Conservation (phyloP, 2,113 vertebrate species). For the Trogon surrucura region DNA sequence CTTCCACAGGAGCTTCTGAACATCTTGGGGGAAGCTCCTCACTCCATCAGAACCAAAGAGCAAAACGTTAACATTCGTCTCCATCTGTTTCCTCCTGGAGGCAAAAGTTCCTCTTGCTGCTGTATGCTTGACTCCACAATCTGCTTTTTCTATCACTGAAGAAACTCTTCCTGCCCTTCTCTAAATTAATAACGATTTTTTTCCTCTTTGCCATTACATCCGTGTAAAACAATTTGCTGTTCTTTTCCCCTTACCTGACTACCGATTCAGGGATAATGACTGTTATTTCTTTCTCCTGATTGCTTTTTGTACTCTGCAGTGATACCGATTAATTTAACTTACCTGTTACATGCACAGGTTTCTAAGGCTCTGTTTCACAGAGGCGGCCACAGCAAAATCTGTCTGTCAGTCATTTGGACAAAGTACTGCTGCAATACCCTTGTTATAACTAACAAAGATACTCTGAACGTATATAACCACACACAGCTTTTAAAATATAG, state of each 20-base stretch:
- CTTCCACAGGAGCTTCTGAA: neutral
- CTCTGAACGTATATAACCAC: neutral
- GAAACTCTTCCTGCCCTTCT: neutral
- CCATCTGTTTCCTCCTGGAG: neutral
- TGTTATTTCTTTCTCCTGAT: neutral
- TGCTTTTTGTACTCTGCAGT: neutral
- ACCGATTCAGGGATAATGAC: neutral
- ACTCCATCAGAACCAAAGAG: neutral
- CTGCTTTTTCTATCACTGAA: neutral
- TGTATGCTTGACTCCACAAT: neutral
- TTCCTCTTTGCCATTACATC: neutral
- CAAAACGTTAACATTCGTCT: accelerated
- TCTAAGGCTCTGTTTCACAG: neutral
- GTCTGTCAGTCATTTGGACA: neutral
- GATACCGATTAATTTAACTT: neutral
- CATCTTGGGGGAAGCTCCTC: accelerated
- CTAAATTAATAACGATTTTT: neutral
- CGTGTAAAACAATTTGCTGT: neutral
- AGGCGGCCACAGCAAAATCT: neutral
- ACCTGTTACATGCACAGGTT: neutral
- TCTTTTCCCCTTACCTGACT: neutral
- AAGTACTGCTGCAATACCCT: neutral
- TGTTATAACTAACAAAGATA: neutral
- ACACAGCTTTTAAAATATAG: neutral
- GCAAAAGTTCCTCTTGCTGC: neutral